Base-by-base conservation (phyloP, 2,888 invertebrate genomes). In the Eustalomyia histrio region DNA sequence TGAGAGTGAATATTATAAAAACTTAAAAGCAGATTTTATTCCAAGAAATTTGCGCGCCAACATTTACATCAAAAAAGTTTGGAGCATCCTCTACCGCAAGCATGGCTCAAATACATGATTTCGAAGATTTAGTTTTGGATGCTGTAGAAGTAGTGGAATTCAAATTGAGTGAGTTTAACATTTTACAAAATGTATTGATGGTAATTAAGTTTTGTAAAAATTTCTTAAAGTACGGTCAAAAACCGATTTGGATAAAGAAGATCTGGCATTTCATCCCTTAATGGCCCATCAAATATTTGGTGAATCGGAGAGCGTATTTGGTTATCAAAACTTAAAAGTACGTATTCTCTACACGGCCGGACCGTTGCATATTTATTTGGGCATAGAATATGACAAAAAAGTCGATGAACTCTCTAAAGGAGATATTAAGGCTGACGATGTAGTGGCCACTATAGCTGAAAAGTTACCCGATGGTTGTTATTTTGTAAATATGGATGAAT, bases 281-380 rank as follows among this genome's bases (percentile, higher is more conserved):
- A 97, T 97, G 95, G 95, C 97, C 67, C 97, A 98, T 92, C 98
- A 98, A 91, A 94, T 98, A 75, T 98, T 97, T 90, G 97, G 97
- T 6, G 95, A 96, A 84, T 94, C 94, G 86, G 99, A 99, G 91
- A 95, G 94, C 81, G 97, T 99, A 89, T 98, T 97, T 92, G 99
- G 99, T 3, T 99, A 97, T 89, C 94, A 95, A 87, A 95, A 96
- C 86, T 91, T 99, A 43, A 92, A 92, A 78, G 93, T 98, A 3
- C 92, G 94, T 82, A 90, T 98, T 3, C 95, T 94, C 87, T 97
- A 96, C 88, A 94, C 94, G 79, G 97, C 97, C 69, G 95, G 94
- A 18, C 94, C 94, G 80, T 92, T 98, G 78, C 94, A 94, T 85
- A 95, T 97, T 69, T 98, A 95, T 87, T 91, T 98, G 65, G 94